Conservation (phyloP, 2,797 vertebrate species). For the Propithecus perrieri region DNA sequence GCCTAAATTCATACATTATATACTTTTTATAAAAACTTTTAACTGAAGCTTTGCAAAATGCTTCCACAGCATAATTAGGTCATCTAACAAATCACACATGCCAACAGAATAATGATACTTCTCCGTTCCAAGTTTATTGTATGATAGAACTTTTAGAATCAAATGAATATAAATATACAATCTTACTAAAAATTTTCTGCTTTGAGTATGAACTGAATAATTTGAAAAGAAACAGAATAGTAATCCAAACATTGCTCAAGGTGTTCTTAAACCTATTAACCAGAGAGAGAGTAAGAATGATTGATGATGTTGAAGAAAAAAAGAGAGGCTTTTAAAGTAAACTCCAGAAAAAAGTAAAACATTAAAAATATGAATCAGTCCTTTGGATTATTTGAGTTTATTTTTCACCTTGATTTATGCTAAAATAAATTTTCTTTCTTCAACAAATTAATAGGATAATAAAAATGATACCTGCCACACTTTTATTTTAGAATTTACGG, state of each 20-base stretch:
- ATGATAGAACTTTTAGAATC: conserved; percentile 27
- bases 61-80: background rate
- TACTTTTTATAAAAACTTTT: background rate
- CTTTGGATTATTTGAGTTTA: background rate
- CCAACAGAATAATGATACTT: background rate
- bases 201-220: conserved; percentile 3
- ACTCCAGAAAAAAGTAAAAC: background rate
- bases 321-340: background rate
- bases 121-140: background rate
- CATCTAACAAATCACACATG: background rate
- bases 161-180: conserved; percentile 26
- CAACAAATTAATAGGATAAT: background rate
- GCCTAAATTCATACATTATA: background rate
- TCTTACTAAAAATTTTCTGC: background rate
- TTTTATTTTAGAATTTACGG: conserved; percentile 33
- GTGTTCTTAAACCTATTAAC: background rate
- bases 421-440: conserved; percentile 29
- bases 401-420: background rate
- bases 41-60: conserved; percentile 18
- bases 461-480: background rate
- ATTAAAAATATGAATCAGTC: background rate
- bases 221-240: background rate
- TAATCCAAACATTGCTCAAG: background rate
- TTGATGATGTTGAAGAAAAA: background rate
- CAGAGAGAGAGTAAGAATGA: background rate